A percentile compares a stretch with the other conserved stretches of the same genome.
These are phyloP conservation scores for Aphrocallistes beatrix DNA, from an alignment of 37 sponge, comb jelly and placozoan species.

Conservation along the genomic window DNA sequence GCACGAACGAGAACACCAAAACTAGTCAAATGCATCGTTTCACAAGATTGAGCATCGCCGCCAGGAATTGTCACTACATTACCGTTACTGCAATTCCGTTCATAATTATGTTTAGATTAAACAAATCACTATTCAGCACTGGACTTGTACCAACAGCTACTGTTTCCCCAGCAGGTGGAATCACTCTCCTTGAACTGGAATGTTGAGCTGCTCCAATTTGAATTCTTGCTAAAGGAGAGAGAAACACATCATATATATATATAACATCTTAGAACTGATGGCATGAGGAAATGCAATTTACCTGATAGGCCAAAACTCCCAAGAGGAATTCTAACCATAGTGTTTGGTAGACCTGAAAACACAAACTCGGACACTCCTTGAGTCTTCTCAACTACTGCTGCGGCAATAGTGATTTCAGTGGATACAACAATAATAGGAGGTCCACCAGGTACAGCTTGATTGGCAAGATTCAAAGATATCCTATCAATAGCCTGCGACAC, in stretches of 20 bases:
- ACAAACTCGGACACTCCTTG: too few species aligned
- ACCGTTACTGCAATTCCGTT: too few species aligned
- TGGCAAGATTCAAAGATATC: neutral
- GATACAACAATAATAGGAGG: neutral
- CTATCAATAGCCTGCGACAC: neutral
- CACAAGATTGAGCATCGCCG: neutral
- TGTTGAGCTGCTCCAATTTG: neutral
- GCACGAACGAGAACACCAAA: slow-evolving; percentile 11
- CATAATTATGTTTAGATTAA: neutral
- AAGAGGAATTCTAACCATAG: too few species aligned
- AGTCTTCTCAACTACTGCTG: too few species aligned
- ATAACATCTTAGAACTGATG: too few species aligned
- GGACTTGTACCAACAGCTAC: neutral
- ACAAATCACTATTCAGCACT: neutral
- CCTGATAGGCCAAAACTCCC: too few species aligned
- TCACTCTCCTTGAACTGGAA: neutral
- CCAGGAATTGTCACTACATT: neutral
- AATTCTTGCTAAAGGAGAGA: neutral
- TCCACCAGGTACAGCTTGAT: neutral
- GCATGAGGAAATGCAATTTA: too few species aligned
- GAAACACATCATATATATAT: too few species aligned
- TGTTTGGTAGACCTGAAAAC: too few species aligned
- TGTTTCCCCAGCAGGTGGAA: neutral
- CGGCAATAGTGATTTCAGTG: neutral
- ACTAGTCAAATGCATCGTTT: neutral